Percentiles rank a stretch among this genome's conserved stretches.
Evolutionary conservation across 2,113 vertebrate species (phyloP).

Genomic region (Herpetotheres cachinnans): DNA sequence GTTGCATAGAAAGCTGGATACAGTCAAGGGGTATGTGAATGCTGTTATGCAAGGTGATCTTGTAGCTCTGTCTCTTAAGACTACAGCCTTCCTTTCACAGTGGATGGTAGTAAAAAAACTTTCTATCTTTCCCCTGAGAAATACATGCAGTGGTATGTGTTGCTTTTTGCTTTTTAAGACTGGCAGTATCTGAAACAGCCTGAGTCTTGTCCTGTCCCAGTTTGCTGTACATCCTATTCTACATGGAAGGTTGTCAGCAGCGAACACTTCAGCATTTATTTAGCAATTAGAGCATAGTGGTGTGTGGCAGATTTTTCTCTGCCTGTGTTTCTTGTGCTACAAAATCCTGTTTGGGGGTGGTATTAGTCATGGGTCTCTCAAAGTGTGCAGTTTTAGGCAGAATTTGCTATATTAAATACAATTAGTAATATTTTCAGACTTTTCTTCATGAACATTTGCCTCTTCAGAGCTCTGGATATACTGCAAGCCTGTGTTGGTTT

Average conservation of each 20-base stretch:
- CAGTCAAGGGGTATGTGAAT: not conserved
- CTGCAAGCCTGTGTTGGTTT: not conserved
- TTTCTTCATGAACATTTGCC: not conserved
- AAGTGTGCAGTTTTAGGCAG: not conserved
- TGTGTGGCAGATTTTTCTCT: not conserved
- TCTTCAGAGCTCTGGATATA: not conserved
- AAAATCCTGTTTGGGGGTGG: not conserved
- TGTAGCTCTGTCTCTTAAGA: not conserved
- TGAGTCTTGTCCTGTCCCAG: not conserved
- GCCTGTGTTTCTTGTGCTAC: not conserved
- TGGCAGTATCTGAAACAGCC: not conserved
- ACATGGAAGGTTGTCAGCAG: not conserved
- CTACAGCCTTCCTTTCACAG: not conserved
- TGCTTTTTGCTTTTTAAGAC: not conserved
- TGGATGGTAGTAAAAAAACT: not conserved
- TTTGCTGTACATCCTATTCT: not conserved
- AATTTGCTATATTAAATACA: not conserved
- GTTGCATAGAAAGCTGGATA: not conserved
- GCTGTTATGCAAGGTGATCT: not conserved
- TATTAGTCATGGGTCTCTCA: not conserved
- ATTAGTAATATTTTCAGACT: not conserved
- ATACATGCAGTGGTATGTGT: not conserved
- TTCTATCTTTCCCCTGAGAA: not conserved
- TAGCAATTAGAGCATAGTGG: not conserved
- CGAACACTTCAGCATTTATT: not conserved